Conservation (phyloP, 2,888 invertebrate species). For the Zaprionus lineosus region DNA sequence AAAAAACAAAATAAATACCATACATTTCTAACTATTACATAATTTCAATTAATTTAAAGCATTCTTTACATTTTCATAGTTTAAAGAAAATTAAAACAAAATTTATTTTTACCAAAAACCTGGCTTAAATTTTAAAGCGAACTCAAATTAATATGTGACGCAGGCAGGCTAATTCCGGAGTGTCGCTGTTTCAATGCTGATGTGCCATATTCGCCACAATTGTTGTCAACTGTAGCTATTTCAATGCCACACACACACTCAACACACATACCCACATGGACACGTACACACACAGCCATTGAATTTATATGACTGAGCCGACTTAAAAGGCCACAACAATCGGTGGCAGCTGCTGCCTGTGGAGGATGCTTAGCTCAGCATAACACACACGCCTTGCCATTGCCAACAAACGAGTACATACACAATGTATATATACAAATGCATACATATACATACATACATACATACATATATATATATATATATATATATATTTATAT, state of each 20-base stretch:
- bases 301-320: constrained; percentile 53
- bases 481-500: too few relatives aligned
- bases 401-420: constrained; percentile 30
- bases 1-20: too few relatives aligned
- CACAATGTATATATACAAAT: constrained; percentile 9
- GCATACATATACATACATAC: constrained; percentile 11
- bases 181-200: constrained; percentile 31
- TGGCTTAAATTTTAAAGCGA: too few relatives aligned
- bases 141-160: constrained; percentile 26
- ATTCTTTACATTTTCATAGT: too few relatives aligned
- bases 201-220: constrained; percentile 61
- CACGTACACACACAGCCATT: constrained; percentile 12
- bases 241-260: constrained; percentile 44
- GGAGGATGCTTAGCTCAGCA: constrained; percentile 70
- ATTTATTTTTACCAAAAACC: too few relatives aligned
- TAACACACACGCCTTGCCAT: constrained; percentile 45
- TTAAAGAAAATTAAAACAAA: too few relatives aligned
- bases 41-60: too few relatives aligned
- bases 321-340: constrained; percentile 76
- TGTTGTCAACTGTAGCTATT: constrained; percentile 61
- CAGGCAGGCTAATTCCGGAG: constrained; percentile 25
- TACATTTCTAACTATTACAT: too few relatives aligned
- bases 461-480: constrained; percentile 2
- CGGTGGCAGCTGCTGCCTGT: constrained; percentile 68
- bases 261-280: constrained; percentile 3